These are phyloP conservation scores for Porites divaricata DNA, from an alignment of 92 coral and sea anemone species.

Conservation along the genomic window DNA sequence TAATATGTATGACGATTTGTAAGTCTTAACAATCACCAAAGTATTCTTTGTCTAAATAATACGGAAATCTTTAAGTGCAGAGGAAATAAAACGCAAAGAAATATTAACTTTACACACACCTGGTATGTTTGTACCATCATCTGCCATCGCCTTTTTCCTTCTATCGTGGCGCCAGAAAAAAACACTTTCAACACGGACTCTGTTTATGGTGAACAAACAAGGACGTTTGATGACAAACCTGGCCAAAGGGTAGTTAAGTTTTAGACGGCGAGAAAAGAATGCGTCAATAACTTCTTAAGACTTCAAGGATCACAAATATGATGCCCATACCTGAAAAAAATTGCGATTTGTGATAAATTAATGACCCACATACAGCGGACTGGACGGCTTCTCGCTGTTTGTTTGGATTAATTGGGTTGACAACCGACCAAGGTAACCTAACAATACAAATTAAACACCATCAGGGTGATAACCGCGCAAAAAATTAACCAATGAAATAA, in stretches of 20 bases:
- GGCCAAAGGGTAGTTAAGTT: not conserved
- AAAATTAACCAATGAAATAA: not conserved
- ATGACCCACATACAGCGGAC: not conserved
- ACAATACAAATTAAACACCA: constrained; percentile 1
- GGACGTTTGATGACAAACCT: not conserved
- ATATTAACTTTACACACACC: not conserved
- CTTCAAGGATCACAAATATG: not conserved
- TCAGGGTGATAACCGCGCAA: not conserved
- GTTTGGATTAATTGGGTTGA: not conserved
- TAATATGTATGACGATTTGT: not conserved
- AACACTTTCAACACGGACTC: not conserved
- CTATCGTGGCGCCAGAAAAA: not conserved
- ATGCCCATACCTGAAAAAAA: not conserved
- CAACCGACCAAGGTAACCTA: not conserved
- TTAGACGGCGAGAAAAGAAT: too few relatives aligned
- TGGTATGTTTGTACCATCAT: not conserved
- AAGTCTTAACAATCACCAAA: not conserved
- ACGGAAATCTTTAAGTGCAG: too few relatives aligned
- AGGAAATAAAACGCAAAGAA: too few relatives aligned
- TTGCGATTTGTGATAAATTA: not conserved
- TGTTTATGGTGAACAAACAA: not conserved
- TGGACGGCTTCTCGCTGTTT: not conserved
- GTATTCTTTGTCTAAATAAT: too few relatives aligned
- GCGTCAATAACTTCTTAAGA: not conserved
- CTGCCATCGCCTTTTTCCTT: not conserved